Percentiles rank a stretch among this genome's conserved stretches.
Evolutionary conservation across 2,888 invertebrate genomes (phyloP).

Genomic region (Perizoma affinitatum): DNA sequence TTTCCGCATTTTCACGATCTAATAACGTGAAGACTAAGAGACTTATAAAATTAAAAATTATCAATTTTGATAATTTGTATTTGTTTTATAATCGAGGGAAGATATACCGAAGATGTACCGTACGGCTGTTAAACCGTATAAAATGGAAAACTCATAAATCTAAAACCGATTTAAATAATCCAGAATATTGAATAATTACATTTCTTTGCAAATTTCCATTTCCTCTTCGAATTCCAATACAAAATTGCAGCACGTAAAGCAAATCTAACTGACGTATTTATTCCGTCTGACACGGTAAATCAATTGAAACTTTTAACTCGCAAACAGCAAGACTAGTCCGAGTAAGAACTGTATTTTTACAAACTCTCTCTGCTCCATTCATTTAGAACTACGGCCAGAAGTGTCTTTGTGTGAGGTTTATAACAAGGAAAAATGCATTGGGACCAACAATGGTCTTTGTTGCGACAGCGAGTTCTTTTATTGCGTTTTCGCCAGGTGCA

Average conservation of each 20-base stretch:
- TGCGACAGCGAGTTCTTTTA: slow-evolving; percentile 43
- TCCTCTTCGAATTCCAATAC: not conserved
- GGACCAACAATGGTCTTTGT: slow-evolving; percentile 60
- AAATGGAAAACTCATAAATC: not conserved
- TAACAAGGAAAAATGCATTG: slow-evolving; percentile 47
- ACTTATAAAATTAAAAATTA: too few species aligned
- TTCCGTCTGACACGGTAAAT: slow-evolving; percentile 1
- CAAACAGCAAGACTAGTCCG: slow-evolving; percentile 3
- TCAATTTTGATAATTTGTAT: too few species aligned
- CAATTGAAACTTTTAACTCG: slow-evolving; percentile 10
- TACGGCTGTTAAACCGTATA: too few species aligned
- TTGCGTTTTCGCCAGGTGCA: slow-evolving; percentile 36
- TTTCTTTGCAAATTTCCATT: slow-evolving; percentile 1
- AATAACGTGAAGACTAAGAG: too few species aligned
- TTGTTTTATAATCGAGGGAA: too few species aligned
- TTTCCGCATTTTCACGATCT: too few species aligned
- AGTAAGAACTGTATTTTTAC: slow-evolving; percentile 32
- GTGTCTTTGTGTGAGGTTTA: slow-evolving; percentile 41
- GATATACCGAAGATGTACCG: too few species aligned
- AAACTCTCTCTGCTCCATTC: slow-evolving; percentile 39
- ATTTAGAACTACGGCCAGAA: slow-evolving; percentile 36
- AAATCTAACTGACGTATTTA: slow-evolving; percentile 1
- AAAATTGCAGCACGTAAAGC: slow-evolving; percentile 1
- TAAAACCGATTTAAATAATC: not conserved
- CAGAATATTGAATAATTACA: not conserved